These are phyloP conservation scores for Hermaeophaga mercurialis DNA, from an alignment of 2,888 invertebrate genomes.

Conservation along the genomic window DNA sequence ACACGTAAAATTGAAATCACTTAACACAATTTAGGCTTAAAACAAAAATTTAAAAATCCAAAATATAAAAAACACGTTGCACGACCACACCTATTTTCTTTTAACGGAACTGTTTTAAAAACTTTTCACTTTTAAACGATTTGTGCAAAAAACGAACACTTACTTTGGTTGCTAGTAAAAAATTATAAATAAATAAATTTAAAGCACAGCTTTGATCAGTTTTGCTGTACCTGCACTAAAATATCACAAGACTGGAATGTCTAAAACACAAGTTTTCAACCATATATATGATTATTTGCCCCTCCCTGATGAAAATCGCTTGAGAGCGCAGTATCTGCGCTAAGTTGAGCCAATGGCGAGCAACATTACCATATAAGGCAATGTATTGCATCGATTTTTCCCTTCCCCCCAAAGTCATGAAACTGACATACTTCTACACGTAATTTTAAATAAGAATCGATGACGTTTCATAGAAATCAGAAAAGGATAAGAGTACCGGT, in stretches of 20 bases:
- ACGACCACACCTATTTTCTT: conserved; percentile 39
- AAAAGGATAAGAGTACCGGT: conserved; percentile 29
- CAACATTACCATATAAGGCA: conserved; percentile 83
- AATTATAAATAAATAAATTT: conserved; percentile 47
- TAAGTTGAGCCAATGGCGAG: conserved; percentile 64
- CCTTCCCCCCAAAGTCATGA: conserved; percentile 36
- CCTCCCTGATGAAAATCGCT: conserved; percentile 59
- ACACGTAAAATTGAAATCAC: conserved; percentile 5
- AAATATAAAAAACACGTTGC: conserved; percentile 22
- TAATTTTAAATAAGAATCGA: conserved; percentile 40
- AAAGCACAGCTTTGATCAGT: conserved; percentile 44
- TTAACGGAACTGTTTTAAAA: conserved; percentile 26
- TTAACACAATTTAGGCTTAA: conserved; percentile 9
- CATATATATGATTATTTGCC: conserved; percentile 62
- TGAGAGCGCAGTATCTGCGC: conserved; percentile 48
- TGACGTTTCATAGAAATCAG: conserved; percentile 34
- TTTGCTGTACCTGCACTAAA: conserved; percentile 45
- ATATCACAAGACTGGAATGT: conserved; percentile 55
- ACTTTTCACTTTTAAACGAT: conserved; percentile 22
- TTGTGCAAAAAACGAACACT: conserved; percentile 31
- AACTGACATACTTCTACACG: conserved; percentile 46
- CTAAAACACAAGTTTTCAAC: conserved; percentile 47
- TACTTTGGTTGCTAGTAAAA: conserved; percentile 47
- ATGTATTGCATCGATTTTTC: conserved; percentile 66
- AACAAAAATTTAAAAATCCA: conserved; percentile 24